phyloP scores from a whole-genome alignment of 2,888 invertebrate species.

The Bombylius discolor region DNA sequence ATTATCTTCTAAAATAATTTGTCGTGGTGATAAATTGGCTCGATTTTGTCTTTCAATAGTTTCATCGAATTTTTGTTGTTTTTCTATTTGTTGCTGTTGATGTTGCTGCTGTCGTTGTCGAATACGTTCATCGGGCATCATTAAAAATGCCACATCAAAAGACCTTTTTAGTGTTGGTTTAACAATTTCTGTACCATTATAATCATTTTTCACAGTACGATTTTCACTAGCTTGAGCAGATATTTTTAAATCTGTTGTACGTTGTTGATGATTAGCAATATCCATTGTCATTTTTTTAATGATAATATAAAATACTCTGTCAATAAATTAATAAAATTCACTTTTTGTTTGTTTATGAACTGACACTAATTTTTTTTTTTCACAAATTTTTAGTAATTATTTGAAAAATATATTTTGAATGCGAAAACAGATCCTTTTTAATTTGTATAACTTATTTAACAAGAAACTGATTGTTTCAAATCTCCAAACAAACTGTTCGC shows the following conservation, averaged over 20 bases:
- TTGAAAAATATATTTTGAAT: too few relatives aligned
- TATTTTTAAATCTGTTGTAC: slow-evolving; percentile 38
- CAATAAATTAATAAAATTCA: too few relatives aligned
- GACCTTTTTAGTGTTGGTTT: slow-evolving; percentile 55
- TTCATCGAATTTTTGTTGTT: slow-evolving; percentile 39
- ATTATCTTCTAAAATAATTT: slow-evolving; percentile 1
- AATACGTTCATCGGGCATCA: slow-evolving; percentile 74
- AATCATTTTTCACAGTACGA: slow-evolving; percentile 22
- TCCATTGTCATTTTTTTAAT: slow-evolving; percentile 53
- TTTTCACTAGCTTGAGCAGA: slow-evolving; percentile 16
- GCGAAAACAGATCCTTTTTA: too few relatives aligned
- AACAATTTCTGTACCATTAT: slow-evolving; percentile 35
- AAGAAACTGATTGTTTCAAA: slow-evolving; percentile 18
- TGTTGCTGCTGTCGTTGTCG: slow-evolving; percentile 43
- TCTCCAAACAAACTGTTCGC: slow-evolving; percentile 31
- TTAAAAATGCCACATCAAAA: slow-evolving; percentile 82
- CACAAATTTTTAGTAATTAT: too few relatives aligned
- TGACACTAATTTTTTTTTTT: too few relatives aligned
- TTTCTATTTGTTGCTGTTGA: slow-evolving; percentile 25
- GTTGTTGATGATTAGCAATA: slow-evolving; percentile 33
- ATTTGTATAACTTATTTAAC: neutral
- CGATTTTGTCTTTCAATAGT: slow-evolving; percentile 32
- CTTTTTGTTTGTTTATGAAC: too few relatives aligned
- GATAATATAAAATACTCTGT: too few relatives aligned
- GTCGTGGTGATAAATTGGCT: slow-evolving; percentile 34